phyloP scores from a whole-genome alignment of 2,797 vertebrate species.

The Siniperca obscura region DNA sequence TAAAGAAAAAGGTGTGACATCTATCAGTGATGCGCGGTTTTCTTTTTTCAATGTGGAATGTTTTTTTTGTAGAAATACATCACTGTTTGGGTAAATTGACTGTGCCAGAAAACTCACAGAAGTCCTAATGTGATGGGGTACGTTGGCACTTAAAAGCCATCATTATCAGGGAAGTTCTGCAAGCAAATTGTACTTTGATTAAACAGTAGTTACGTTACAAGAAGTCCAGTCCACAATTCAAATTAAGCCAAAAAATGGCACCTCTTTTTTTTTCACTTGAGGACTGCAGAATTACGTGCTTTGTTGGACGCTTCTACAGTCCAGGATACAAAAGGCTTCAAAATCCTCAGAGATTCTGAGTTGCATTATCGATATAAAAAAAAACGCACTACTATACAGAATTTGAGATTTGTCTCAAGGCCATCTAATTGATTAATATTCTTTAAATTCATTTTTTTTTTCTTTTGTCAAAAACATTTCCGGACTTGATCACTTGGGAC shows the following conservation, averaged over 20 bases:
- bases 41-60: conserved; percentile 64
- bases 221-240: conserved; percentile 53
- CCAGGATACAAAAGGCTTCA: conserved; percentile 76
- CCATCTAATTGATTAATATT: conserved; percentile 52
- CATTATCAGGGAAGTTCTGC: conserved; percentile 55
- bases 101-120: conserved; percentile 57
- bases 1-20: conserved; percentile 61
- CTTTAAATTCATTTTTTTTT: conserved; percentile 20
- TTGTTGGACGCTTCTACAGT: conserved; percentile 59
- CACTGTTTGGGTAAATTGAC: conserved; percentile 45
- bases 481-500: conserved; percentile 66
- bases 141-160: conserved; percentile 74
- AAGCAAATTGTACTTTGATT: conserved; percentile 57
- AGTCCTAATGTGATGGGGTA: conserved; percentile 63
- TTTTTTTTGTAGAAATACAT: conserved; percentile 61
- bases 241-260: conserved; percentile 53
- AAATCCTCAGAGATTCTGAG: conserved; percentile 60
- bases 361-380: conserved; percentile 62
- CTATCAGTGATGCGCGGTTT: conserved; percentile 60
- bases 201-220: conserved; percentile 55
- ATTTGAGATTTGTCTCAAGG: conserved; percentile 59
- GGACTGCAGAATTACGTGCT: conserved; percentile 76
- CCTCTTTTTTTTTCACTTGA: conserved; percentile 30
- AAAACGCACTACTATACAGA: conserved; percentile 44
- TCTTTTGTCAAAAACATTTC: conserved; percentile 34